Evolutionary conservation across 2,113 vertebrate genomes (phyloP).

Genomic region (Entelurus aequoreus): DNA sequence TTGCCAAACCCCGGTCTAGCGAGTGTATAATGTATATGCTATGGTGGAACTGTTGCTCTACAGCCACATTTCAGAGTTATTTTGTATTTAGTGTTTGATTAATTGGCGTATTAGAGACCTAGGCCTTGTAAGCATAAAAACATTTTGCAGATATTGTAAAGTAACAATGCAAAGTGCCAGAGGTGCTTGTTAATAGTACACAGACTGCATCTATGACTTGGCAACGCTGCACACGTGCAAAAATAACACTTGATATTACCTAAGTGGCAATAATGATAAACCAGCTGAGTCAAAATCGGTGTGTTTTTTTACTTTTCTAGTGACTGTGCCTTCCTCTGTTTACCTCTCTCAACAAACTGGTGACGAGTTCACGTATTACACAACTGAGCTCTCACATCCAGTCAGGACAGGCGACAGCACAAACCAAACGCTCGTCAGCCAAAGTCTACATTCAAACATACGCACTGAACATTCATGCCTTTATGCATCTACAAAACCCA

Average conservation of each 20-base stretch:
- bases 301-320: slow-evolving; percentile 9
- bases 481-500: neutral
- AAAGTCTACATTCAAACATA: neutral
- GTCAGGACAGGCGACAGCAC: slow-evolving; percentile 26
- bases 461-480: neutral
- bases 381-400: slow-evolving; percentile 21
- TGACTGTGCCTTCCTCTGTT: slow-evolving; percentile 36
- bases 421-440: slow-evolving; percentile 3
- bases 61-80: too few species aligned
- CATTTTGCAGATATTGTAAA: too few species aligned
- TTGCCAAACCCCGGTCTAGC: too few species aligned
- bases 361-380: slow-evolving; percentile 26
- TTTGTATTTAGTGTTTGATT: too few species aligned
- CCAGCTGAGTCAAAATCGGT: neutral
- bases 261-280: neutral
- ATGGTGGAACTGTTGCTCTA: too few species aligned
- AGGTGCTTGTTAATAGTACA: too few species aligned
- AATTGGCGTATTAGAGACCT: too few species aligned
- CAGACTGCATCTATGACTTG: too few species aligned
- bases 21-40: too few species aligned
- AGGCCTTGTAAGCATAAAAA: too few species aligned
- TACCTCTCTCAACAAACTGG: slow-evolving; percentile 20
- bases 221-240: too few species aligned
- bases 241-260: neutral
- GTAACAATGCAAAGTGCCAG: too few species aligned